Base-by-base conservation (phyloP, 2,797 vertebrate species). In the Fundulus diaphanus region DNA sequence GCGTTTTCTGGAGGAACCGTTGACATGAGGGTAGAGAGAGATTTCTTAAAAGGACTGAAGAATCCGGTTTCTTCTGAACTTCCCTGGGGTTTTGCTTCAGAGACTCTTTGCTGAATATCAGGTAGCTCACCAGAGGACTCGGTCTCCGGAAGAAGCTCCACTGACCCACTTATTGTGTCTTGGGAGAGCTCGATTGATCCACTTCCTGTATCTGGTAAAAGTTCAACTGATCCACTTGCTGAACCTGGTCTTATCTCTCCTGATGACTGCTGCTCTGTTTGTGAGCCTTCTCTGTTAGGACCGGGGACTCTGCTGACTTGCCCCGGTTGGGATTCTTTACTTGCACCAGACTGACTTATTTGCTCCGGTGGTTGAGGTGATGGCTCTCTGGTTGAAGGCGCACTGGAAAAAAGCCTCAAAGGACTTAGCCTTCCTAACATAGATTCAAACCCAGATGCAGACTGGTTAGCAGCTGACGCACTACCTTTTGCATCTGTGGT, bases 41-140 rank as follows among this genome's bases (percentile, higher is more conserved):
- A 98, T 88, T 97, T 99, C 85, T 95, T 97, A 69, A 99, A 96
- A 18, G 97, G 97, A 73, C 96, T 96, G 78, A 99, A 96, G 77
- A 98, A 97, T 81, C 96, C 94, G 24, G 91, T 84, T 77, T 93
- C 93, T 54, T 95, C 87, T 68, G 88, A 48, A 81, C 48, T 83
- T 72, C 67, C 74, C 82, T 94, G 93, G 69, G 84, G 68, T 84
- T 93, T 94, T 56, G 80, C 65, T 65, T 93, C 93, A 74, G 85
- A 69, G 31, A 78, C 46, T 89, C 91, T 95, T 77, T 92, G 92
- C 63, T 93, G 91, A 80, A 89, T 85, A 76, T 96, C 94, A 54
- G 89, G 90, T 49, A 95, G 81, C 77, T 96, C 95, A 48, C 93
- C 94, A 61, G 94, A 95, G 57, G 95, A 96, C 79, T 96, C 95